Percentiles rank a stretch among this genome's conserved stretches.
Evolutionary conservation across 2,113 vertebrate species (phyloP).

Genomic region (Rhabdornis inornatus): DNA sequence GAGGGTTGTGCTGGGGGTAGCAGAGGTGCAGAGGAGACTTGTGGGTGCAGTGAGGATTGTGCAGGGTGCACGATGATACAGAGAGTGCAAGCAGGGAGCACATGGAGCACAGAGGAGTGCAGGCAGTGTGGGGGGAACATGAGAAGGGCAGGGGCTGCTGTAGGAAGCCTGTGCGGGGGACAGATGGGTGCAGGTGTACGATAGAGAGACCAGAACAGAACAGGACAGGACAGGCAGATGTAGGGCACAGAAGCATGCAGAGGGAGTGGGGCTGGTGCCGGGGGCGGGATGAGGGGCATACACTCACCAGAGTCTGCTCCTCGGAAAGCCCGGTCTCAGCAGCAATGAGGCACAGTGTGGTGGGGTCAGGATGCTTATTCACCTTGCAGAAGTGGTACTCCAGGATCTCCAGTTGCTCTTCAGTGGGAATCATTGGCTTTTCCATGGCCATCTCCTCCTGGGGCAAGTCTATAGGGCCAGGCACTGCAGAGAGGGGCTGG

Average conservation of each 20-base stretch:
- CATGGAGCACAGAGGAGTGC: neutral
- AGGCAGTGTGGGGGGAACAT: accelerated
- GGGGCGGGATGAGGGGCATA: accelerated
- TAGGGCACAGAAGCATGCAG: neutral
- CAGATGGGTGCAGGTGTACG: neutral
- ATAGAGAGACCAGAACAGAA: neutral
- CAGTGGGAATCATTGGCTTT: conserved; percentile 53
- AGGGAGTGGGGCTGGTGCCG: neutral
- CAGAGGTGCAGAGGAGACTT: neutral
- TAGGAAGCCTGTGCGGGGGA: neutral
- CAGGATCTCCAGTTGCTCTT: conserved; percentile 78
- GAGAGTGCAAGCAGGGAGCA: neutral
- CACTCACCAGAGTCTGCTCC: conserved; percentile 76
- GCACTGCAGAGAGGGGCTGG: neutral
- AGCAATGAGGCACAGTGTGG: conserved; percentile 74
- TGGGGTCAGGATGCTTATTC: conserved; percentile 75
- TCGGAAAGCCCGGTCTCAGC: conserved; percentile 74
- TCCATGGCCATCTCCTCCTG: conserved; percentile 57
- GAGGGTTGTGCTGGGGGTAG: neutral
- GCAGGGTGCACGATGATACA: too few species aligned
- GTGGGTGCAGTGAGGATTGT: neutral
- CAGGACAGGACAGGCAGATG: neutral
- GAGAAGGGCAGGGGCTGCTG: neutral
- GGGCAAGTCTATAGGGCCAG: neutral
- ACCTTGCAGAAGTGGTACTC: conserved; percentile 77